Evolutionary conservation across 2,113 vertebrate species (phyloP).

Genomic region (Trachemys scripta): DNA sequence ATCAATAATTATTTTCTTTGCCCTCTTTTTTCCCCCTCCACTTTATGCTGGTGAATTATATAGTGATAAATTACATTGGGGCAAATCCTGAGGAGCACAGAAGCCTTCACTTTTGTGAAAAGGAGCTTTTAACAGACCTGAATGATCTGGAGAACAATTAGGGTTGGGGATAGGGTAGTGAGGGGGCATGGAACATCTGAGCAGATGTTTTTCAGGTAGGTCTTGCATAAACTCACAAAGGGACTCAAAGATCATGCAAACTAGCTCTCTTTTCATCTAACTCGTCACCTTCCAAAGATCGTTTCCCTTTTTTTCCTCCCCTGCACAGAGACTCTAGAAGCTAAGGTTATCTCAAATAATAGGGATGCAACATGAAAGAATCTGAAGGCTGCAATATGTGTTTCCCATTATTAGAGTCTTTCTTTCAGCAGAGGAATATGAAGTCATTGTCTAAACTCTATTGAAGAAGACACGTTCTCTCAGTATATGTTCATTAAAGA

Average conservation of each 20-base stretch:
- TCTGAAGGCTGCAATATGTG: background rate
- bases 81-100: background rate
- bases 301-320: background rate
- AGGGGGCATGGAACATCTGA: background rate
- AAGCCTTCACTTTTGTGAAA: rapidly evolving
- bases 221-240: background rate
- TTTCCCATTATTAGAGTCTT: background rate
- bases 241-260: background rate
- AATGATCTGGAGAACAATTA: background rate
- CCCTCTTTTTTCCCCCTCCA: background rate
- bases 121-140: background rate
- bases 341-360: background rate
- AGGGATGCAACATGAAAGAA: background rate
- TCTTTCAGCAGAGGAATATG: background rate
- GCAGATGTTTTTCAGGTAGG: background rate
- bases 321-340: background rate
- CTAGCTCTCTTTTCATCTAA: background rate
- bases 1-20: background rate
- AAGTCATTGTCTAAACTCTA: background rate
- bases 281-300: background rate
- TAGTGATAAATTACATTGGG: background rate
- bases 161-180: background rate
- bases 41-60: background rate
- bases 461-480: background rate
- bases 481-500: background rate